A percentile compares a stretch with the other conserved stretches of the same genome.
phyloP scores from a whole-genome alignment of 1,140 invertebrate genomes.

The Drosophila carrolli region DNA sequence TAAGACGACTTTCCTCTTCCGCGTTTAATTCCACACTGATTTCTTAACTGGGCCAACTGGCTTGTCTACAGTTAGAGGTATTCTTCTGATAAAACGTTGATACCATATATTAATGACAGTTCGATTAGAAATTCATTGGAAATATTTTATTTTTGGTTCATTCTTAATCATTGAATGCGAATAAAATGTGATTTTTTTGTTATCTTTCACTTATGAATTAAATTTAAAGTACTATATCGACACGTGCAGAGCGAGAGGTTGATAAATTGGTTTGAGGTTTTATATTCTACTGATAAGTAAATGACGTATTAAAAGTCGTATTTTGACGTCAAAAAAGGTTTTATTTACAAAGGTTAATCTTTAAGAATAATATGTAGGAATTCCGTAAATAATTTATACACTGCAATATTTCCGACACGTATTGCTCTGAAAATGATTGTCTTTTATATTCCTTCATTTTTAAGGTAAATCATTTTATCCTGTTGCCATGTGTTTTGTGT shows the following conservation, averaged over 20 bases:
- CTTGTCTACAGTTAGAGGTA: conserved; percentile 9
- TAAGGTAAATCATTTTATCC: conserved; percentile 30
- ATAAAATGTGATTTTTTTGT: not conserved
- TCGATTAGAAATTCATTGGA: conserved; percentile 35
- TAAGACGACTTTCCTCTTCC: not conserved
- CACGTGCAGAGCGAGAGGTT: conserved; percentile 20
- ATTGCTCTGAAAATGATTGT: not conserved
- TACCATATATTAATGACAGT: conserved; percentile 36
- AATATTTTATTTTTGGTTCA: conserved; percentile 5
- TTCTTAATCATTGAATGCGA: conserved; percentile 1
- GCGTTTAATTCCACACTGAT: conserved; percentile 11
- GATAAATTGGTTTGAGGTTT: conserved; percentile 3
- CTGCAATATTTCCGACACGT: not conserved
- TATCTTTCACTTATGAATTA: conserved; percentile 30
- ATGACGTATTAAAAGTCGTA: conserved; percentile 11
- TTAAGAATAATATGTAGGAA: too few relatives aligned
- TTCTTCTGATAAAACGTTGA: conserved; percentile 19
- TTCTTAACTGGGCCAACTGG: not conserved
- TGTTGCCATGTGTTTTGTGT: conserved; percentile 26
- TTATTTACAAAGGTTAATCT: not conserved
- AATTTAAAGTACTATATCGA: conserved; percentile 19
- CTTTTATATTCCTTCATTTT: conserved; percentile 25
- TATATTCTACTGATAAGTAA: conserved; percentile 7
- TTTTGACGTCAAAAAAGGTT: conserved; percentile 6
- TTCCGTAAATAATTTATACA: not conserved